Evolutionary conservation across 2,888 invertebrate genomes (phyloP), one percentile per base, ranked within the genome.

Genomic region (Hypercompe scribonia): DNA sequence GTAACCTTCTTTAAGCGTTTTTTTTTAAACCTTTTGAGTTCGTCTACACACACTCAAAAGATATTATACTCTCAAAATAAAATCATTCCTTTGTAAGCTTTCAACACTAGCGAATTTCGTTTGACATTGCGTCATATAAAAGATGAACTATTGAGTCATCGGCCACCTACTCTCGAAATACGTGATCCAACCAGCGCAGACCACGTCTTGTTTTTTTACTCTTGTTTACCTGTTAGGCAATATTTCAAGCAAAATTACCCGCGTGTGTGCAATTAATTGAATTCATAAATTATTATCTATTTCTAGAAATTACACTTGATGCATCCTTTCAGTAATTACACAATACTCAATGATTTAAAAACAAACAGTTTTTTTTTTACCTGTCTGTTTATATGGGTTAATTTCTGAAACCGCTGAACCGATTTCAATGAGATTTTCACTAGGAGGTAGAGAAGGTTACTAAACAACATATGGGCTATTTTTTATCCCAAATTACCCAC

Each of bases 131-230:
- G 61, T 69, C 39, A 69, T 69, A 69, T 66, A 13, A 46, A 66
- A n/a, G 39, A 39, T 66, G 28, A 42, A 39, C 10, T 66, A n/a
- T 11, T 66, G 46, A 69, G 39, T 72, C 70, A 77, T 46, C 34
- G 71, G 70, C 78, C 76, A 64, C 84, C 84, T 74, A 84, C 83
- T 77, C 70, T 74, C 76, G 68, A 72, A 73, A 74, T 83, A 84
- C 85, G 83, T 79, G 84, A 68, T 63, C 34, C 28, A n/a, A 66
- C 42, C 68, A 65, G 73, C 81, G 77, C 74, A 69, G 66, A 28
- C 71, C 67, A 74, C 74, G 69, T 65, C 36, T 68, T 69, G 31
- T 42, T 64, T 64, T 46, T 74, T 33, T 8, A 65, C 18, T 39
- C 65, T 58, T 61, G 64, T 34, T 76, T 78, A 68, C 65, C 73